A percentile compares a stretch with the other conserved stretches of the same genome.
Conservation (phyloP, 2,797 vertebrate species). For the Propithecus perrieri region DNA sequence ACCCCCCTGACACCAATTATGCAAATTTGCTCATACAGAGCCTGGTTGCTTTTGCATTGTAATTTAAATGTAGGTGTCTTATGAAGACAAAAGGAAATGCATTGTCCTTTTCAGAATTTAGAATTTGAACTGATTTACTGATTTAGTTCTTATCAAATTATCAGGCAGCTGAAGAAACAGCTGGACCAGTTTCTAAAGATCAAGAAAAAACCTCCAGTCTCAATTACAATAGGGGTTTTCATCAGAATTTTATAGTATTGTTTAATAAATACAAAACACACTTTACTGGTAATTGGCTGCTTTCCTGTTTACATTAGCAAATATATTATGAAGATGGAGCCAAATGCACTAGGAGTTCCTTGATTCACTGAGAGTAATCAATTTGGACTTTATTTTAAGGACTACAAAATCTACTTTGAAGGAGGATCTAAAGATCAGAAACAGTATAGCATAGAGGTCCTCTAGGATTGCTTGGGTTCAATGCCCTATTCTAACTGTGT, state of each 20-base stretch:
- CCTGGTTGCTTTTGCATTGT: slow-evolving; percentile 4
- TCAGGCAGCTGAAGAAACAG: slow-evolving; percentile 74
- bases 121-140: slow-evolving; percentile 52
- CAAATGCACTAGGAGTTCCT: slow-evolving; percentile 15
- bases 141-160: slow-evolving; percentile 44
- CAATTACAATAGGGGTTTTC: slow-evolving; percentile 47
- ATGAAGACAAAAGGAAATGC: slow-evolving; percentile 53
- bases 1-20: slow-evolving; percentile 72
- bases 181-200: slow-evolving; percentile 67
- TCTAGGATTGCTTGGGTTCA: not conserved
- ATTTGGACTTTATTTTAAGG: slow-evolving; percentile 47
- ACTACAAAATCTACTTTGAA: slow-evolving; percentile 48
- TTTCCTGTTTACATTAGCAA: slow-evolving; percentile 54
- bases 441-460: not conserved
- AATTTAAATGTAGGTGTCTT: slow-evolving; percentile 61
- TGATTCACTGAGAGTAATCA: slow-evolving; percentile 21
- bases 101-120: slow-evolving; percentile 64
- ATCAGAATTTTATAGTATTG: slow-evolving; percentile 51
- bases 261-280: slow-evolving; percentile 66
- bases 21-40: slow-evolving; percentile 55
- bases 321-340: slow-evolving; percentile 42
- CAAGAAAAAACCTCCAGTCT: slow-evolving; percentile 32
- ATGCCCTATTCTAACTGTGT: not conserved
- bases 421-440: not conserved
- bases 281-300: slow-evolving; percentile 51